Evolutionary conservation across 1,140 invertebrate genomes (phyloP), one percentile per base, ranked within the genome.

Genomic region (Lerema accius): DNA sequence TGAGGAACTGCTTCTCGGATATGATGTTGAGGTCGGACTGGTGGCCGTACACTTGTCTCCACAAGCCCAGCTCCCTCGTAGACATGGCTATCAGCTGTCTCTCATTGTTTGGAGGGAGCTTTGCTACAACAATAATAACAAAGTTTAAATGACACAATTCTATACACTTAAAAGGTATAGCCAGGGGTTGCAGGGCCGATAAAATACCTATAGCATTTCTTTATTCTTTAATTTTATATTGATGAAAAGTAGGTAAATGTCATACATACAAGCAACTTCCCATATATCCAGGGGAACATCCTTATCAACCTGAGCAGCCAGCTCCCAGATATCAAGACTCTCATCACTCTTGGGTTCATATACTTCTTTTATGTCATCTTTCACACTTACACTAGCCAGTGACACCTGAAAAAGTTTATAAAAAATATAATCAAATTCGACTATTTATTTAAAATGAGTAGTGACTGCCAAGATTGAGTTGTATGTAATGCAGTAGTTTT

Each of bases 1-100:
- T 78, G 43, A 92, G 91, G 59, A 92, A 91, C 53, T 90, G 80
- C 28, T 78, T 84, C 63, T 92, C 91, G 2, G 86, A 82, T 50
- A 87, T 78, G 28, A 92, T 64, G 48, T 71, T 65, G 0, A 90
- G 69, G 32, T 86, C 73, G 4, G 61, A 49, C 39, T 67, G 55
- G 17, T 68, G 66, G 7, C 51, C 61, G 62, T 90, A 83, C 3
- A 66, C 71, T 13, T 68, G 61, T 55, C 76, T 76, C 90, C 90
- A 91, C 15, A 90, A 51, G 7, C 53, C 63, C 65, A 91, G 71
- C 64, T 92, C 89, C 58, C 81, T 73, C 0, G 66, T 53, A 0
- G 88, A 91, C 2, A 79, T 76, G 0, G 87, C 82, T 67, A 92
- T 87, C 1, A 92, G 66, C 42, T 86, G 77, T 56, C 91, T 78